Evolutionary conservation across 2,113 vertebrate species (phyloP).

Genomic region (Chrysemys picta): DNA sequence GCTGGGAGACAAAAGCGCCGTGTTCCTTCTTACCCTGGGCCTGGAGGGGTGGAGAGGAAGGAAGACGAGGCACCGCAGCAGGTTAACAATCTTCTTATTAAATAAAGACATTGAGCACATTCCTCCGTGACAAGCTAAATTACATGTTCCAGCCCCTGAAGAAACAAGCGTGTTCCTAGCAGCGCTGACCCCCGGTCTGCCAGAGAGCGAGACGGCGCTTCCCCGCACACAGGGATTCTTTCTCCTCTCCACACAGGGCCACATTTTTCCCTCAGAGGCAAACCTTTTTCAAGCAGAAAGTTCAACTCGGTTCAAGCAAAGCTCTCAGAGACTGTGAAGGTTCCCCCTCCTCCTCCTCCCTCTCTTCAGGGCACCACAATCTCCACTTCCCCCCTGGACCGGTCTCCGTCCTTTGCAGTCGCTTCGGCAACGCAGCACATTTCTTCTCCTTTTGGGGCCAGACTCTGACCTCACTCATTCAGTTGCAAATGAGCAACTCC

Average conservation of each 20-base stretch:
- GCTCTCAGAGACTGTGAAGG: neutral
- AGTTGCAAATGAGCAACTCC: neutral
- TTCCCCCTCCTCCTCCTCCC: neutral
- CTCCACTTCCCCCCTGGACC: neutral
- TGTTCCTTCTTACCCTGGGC: neutral
- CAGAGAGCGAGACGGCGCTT: neutral
- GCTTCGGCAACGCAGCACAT: neutral
- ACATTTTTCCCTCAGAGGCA: neutral
- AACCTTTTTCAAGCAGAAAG: slow-evolving; percentile 62
- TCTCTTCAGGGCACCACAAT: neutral
- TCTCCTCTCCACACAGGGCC: neutral
- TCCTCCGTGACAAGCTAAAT: slow-evolving; percentile 71
- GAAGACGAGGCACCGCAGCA: slow-evolving; percentile 39
- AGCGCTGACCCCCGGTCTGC: slow-evolving; percentile 19
- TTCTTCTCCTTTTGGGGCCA: neutral
- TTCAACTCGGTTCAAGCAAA: slow-evolving; percentile 22
- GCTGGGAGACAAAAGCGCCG: slow-evolving; percentile 43
- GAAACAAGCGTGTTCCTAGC: slow-evolving; percentile 28
- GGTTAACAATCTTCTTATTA: slow-evolving; percentile 39
- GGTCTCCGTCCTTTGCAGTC: neutral
- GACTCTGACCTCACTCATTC: neutral
- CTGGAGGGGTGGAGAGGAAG: slow-evolving; percentile 2
- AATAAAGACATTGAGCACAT: slow-evolving; percentile 55
- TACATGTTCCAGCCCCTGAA: slow-evolving; percentile 42
- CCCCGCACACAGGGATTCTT: slow-evolving; percentile 35